Evolutionary conservation across 1,140 invertebrate genomes (phyloP).

Genomic region (Neodiprion fabricii): DNA sequence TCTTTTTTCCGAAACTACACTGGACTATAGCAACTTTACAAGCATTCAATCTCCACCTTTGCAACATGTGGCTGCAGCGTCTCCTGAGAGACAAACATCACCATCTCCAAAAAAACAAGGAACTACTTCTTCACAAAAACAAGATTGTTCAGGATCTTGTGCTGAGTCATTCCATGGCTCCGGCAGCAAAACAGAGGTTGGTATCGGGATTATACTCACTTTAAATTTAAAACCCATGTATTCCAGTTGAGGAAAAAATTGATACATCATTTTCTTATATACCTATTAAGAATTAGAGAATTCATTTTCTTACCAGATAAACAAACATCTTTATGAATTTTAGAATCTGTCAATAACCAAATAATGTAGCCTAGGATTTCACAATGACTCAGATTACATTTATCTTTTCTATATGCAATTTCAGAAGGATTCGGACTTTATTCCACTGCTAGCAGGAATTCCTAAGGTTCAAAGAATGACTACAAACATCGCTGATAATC

Average conservation of each 20-base stretch:
- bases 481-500: conserved; percentile 14
- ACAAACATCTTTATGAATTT: no score
- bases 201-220: neutral
- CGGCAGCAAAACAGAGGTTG: neutral
- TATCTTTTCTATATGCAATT: conserved; percentile 21
- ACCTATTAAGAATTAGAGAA: no score
- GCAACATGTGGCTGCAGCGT: neutral
- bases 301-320: no score
- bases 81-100: neutral
- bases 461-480: conserved; percentile 38
- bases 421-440: conserved; percentile 31
- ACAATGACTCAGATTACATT: no score
- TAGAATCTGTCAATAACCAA: no score
- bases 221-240: no score
- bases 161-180: neutral
- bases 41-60: neutral
- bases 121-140: neutral
- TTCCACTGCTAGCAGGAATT: conserved; percentile 42
- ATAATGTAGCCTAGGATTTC: no score
- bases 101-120: neutral
- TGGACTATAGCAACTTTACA: conserved; percentile 22
- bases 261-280: no score
- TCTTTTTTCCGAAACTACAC: conserved; percentile 15
- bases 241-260: no score
- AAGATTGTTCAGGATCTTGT: neutral